Base-by-base conservation (phyloP, 1,140 invertebrate species). In the Metopolophium dirhodum region DNA sequence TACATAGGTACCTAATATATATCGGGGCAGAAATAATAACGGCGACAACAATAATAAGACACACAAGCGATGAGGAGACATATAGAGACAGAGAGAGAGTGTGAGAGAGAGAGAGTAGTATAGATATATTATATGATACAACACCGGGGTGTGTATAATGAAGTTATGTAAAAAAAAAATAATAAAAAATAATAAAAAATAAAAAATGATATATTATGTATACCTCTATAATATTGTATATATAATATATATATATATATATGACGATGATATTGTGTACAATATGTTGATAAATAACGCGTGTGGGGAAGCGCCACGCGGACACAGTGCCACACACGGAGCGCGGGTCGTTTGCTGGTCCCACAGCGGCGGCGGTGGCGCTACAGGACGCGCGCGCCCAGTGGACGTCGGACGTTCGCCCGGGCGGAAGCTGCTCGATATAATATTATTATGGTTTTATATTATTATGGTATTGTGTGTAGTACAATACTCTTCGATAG, bases 261-360 rank as follows among this genome's bases (percentile, higher is more conserved):
- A 47, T 11, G 86, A 87, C 30, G 30, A 45, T 47, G 86, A 86
- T 87, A 49, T 35, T 49, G 47, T 35, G 30, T n/a, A 49, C 47
- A 22, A 30, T 30, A 87, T 18, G 30, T 87, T 47, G 54, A 91
- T 91, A 91, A 91, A 91, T 91, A 91, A 82, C 57, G 61, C 41
- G 90, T 77, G 61, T 47, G 68, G 90, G 45, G 90, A 91, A 91
- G 90, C 90, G 90, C 90, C 90, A 47, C 9, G 30, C 30, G 86
- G 86, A 51, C 47, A 49, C 68, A 20, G 90, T 77, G 90, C 90
- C 90, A 91, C 90, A 91, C 90, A 51, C 90, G 68, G 20, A 47
- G 68, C 41, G 30, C 85, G 61, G 26, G 41, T 30, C 45, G 85
- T 45, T n/a, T 61, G 26, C 89, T 41, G 57, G 90, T 35, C 57